Base-by-base conservation (phyloP, 23 tunicate species). In the Botrylloides violaceus region DNA sequence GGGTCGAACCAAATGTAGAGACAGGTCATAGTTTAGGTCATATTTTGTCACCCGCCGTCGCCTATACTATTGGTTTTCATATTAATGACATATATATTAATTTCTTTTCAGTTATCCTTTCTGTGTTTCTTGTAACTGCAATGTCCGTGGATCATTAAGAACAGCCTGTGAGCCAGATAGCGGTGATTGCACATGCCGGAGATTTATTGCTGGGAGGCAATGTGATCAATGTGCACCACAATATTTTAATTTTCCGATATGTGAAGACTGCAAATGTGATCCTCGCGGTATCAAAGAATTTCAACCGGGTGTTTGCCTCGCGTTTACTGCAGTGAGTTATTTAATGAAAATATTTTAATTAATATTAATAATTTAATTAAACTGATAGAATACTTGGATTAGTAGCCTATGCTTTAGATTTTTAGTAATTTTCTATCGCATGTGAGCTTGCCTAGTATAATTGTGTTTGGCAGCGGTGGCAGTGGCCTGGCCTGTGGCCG, bases 251-350 rank as follows among this genome's bases (percentile, higher is more conserved):
- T 86, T 86, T 65, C 99, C 99, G 3, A 49, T 72, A 2, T 94
- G 99, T 35, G 89, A 94, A 84, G 87, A 81, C 26, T 94, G 99
- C 73, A 83, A 82, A 33, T 94, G 99, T 34, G 85, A 94, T 66
- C 66, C 72, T 3, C 48, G 84, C 15, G 99, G 99, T 21, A 94
- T 86, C 36, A 61, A 58, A n/a, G 55, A 76, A 1, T 59, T 73
- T 27, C 77, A 65, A 18, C 80, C 88, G 6, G 89, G 88, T 5
- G 96, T 77, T 19, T 88, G 96, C 60, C 96, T 88, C 26, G 96
- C 96, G 21, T 88, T 88, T 33, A 88, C 96, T 31, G 56, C 72
- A 30, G 95, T 87, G 30, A 76, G 95, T 75, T 25, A n/a, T 58
- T 24, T 12, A 7, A 7, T 7, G 53, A 7, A 15, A 43, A 15